Base-by-base conservation (phyloP, 2,113 vertebrate species). In the Rhabdornis inornatus region DNA sequence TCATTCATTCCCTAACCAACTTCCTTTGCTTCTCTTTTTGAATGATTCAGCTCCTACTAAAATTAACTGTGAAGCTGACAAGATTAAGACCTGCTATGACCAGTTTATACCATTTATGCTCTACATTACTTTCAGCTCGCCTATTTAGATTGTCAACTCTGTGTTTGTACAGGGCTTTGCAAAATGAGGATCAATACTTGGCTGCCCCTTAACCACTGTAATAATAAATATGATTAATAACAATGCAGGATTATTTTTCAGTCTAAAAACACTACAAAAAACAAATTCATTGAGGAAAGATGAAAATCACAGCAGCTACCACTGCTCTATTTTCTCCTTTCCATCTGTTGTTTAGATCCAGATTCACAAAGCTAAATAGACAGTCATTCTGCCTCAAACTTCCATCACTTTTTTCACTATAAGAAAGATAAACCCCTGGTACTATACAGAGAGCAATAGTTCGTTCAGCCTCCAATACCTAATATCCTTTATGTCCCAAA, bases 381-480 rank as follows among this genome's bases (percentile, higher is more conserved):
- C 50, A 66, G 60, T 21, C 33, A 68, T 79, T 86, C 71, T 86
- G 69, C 65, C 75, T 86, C 78, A 83, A 93, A 89, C 13, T 90
- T 91, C 64, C 21, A 40, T 89, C 30, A 71, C 15, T 93, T 92
- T 71, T 93, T 94, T 78, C 76, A 57, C 81, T 83, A 24, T 59
- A 79, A 87, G 66, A 96, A 91, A 94, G 94, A 93, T 95, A 96
- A 97, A 82, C 35, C 64, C 59, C 93, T 87, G 56, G 61, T 68
- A 47, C 68, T 92, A 85, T 85, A 95, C 39, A 91, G 89, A 96
- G 69, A 95, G 94, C 74, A 83, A 92, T 66, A 95, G 77, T 87
- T 96, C 52, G 21, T 92, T 96, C 88, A 95, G 83, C 28, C 74
- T 96, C 83, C 96, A 95, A 80, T 96, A 96, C 96, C 91, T 93